Evolutionary conservation across 2,113 vertebrate genomes (phyloP).

Genomic region (Rallus limicola): DNA sequence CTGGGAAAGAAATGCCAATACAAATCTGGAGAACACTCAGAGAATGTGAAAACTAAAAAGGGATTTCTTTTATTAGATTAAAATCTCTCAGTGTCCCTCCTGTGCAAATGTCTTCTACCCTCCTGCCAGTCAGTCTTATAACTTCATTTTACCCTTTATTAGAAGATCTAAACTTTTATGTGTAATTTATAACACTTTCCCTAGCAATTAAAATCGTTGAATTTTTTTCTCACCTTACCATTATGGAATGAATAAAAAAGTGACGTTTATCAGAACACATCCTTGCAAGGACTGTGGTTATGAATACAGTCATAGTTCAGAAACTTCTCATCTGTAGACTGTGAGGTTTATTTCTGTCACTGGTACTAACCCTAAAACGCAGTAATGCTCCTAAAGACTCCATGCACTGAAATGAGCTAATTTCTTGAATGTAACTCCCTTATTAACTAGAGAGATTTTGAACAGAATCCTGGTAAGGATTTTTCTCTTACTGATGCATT

Average conservation of each 20-base stretch:
- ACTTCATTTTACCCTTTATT: not conserved
- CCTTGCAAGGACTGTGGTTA: not conserved
- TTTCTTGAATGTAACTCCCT: not conserved
- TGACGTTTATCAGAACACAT: not conserved
- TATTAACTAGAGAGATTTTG: not conserved
- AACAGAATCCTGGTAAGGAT: not conserved
- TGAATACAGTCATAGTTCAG: not conserved
- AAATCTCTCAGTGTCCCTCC: not conserved
- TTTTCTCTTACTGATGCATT: not conserved
- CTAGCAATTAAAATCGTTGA: not conserved
- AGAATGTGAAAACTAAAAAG: not conserved
- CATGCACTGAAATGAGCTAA: not conserved
- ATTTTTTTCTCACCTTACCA: not conserved
- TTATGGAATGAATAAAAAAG: not conserved
- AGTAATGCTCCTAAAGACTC: not conserved
- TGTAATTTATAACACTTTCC: not conserved
- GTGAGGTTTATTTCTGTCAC: not conserved
- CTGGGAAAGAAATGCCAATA: slow-evolving; percentile 9
- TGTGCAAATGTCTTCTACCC: not conserved
- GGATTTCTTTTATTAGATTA: not conserved
- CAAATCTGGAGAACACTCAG: not conserved
- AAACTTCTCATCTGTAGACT: not conserved
- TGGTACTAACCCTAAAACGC: not conserved
- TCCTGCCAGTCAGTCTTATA: not conserved
- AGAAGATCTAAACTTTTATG: not conserved